These are phyloP conservation scores for Gordius sp. DNA, from an alignment of 2,888 invertebrate species.

Conservation along the genomic window DNA sequence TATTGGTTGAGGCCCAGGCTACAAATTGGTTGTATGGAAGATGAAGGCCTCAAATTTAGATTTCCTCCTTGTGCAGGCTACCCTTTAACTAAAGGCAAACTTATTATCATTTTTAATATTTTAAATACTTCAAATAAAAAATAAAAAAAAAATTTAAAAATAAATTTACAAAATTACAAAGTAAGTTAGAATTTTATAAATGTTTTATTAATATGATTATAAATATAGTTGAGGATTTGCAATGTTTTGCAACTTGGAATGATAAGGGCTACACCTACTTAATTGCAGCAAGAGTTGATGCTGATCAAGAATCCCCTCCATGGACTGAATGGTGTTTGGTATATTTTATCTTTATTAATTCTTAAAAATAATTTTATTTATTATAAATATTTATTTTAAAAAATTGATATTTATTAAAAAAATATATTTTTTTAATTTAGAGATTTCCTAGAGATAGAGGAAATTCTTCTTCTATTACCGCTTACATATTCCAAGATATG, in stretches of 20 bases:
- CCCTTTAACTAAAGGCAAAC: conserved; percentile 8
- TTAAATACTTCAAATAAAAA: conserved; percentile 1
- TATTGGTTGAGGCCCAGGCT: conserved; percentile 6
- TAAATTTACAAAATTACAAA: not conserved
- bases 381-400: no score
- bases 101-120: not conserved
- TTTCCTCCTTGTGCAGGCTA: conserved; percentile 14
- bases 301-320: conserved; percentile 8
- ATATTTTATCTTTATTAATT: no score
- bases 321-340: conserved; percentile 13
- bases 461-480: not conserved
- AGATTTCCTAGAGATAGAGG: not conserved
- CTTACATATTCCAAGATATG: conserved; percentile 11
- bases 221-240: conserved; percentile 3
- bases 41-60: conserved; percentile 3
- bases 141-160: not conserved
- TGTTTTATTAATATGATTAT: not conserved
- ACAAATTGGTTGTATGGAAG: conserved; percentile 4
- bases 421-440: not conserved
- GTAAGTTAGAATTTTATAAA: conserved; percentile 5
- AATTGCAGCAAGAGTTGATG: conserved; percentile 7
- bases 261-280: not conserved
- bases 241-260: conserved; percentile 12
- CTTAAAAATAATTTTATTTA: no score
- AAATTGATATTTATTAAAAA: not conserved